Evolutionary conservation across 2,888 invertebrate species (phyloP), one percentile per base, ranked within the genome.

Genomic region (Hemithea aestivaria): DNA sequence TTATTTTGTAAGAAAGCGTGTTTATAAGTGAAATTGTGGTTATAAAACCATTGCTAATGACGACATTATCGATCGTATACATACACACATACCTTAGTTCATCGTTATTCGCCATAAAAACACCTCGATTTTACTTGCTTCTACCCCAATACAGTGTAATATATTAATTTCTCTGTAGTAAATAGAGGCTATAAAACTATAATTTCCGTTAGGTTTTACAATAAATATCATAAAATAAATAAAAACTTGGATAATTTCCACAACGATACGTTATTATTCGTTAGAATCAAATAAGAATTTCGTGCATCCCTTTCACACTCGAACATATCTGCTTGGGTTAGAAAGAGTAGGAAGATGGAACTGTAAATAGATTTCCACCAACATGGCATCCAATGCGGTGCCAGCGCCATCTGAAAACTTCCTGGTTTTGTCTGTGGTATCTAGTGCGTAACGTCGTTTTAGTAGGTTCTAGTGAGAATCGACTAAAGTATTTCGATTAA

Each of bases 211-310:
- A 47, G 54, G 79, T 76, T 74, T 69, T 76, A 82, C 81, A 59
- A 29, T 48, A 58, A 59, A 58, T 55, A 48, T 43, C 51, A 59
- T 62, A 72, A 65, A 76, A 73, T 74, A 74, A 72, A 74, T 70
- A 71, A 76, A 70, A 65, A 61, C 64, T 65, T 69, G 59, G 50
- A 62, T 66, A 73, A 55, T 33, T 46, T 66, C 72, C 73, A 75
- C 73, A 80, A 80, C 82, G 72, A 76, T 78, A 78, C 85, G 87
- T 85, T 85, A 84, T 58, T 76, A 75, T 76, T 75, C 85, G 87
- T 87, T 87, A 85, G 66, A 82, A 73, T 82, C 78, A 83, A 87
- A 85, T 66, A 64, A 52, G 60, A 58, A 58, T 48, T 52, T 69
- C 30, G 24, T 35, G 53, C 56, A 3, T 76, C 63, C 66, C 68